Percentiles rank a stretch among this genome's conserved stretches.
phyloP scores from a whole-genome alignment of 2,113 vertebrate genomes.

The Bagarius yarrelli region DNA sequence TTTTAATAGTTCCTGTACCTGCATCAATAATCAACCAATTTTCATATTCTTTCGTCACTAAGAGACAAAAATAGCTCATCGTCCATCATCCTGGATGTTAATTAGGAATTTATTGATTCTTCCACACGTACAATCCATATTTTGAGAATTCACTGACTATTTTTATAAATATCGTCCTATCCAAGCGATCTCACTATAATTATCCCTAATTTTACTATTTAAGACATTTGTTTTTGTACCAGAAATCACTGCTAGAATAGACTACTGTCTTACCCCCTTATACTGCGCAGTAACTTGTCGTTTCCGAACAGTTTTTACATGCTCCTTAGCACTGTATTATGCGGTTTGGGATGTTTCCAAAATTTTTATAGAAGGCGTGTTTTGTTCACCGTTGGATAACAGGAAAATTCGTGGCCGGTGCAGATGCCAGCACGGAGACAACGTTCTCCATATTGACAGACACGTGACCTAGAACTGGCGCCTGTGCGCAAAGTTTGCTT shows the following conservation, averaged over 20 bases:
- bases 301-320: not conserved
- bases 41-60: not conserved
- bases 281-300: not conserved
- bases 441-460: not conserved
- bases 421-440: constrained; percentile 17
- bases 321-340: not conserved
- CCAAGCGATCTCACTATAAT: not conserved
- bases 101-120: not conserved
- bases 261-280: not conserved
- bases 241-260: not conserved
- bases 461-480: constrained; percentile 46
- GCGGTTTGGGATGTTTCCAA: not conserved
- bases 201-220: not conserved
- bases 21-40: not conserved
- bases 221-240: too few relatives aligned
- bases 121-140: not conserved
- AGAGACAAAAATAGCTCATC: not conserved
- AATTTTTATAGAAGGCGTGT: not conserved
- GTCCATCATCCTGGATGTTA: not conserved
- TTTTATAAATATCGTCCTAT: not conserved
- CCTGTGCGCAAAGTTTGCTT: constrained; percentile 66
- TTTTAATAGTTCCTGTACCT: not conserved
- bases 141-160: not conserved
- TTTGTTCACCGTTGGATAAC: constrained; percentile 3
- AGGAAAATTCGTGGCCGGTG: not conserved